Evolutionary conservation across 2,113 vertebrate genomes (phyloP).

Genomic region (Perca flavescens): DNA sequence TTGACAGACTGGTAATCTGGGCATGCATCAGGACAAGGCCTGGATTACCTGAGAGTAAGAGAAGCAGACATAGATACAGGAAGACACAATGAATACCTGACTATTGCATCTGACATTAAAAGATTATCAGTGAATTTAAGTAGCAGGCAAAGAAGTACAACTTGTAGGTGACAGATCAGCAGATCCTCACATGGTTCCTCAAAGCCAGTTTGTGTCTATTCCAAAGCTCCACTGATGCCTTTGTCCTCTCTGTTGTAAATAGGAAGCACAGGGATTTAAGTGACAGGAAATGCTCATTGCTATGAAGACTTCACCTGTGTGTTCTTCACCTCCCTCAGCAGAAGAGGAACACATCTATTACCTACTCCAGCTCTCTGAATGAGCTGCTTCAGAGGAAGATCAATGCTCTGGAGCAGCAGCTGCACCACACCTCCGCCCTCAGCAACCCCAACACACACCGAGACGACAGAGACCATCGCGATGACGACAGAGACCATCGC

Average conservation of each 20-base stretch:
- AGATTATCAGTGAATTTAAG: background rate
- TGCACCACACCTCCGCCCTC: slow-evolving; percentile 68
- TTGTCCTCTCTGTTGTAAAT: background rate
- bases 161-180: background rate
- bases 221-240: background rate
- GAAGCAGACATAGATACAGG: slow-evolving; percentile 15
- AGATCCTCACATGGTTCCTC: background rate
- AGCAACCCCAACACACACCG: slow-evolving; percentile 27
- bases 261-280: background rate
- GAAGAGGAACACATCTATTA: slow-evolving; percentile 84
- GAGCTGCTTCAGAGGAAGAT: slow-evolving; percentile 89
- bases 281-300: background rate
- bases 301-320: slow-evolving; percentile 2
- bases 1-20: slow-evolving; percentile 73
- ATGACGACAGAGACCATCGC: slow-evolving; percentile 18
- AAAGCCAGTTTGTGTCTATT: background rate
- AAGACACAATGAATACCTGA: background rate
- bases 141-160: background rate
- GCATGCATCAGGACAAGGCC: slow-evolving; percentile 57
- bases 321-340: slow-evolving; percentile 54
- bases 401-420: slow-evolving; percentile 84
- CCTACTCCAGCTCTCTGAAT: slow-evolving; percentile 84
- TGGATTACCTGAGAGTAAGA: slow-evolving; percentile 67
- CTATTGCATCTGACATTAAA: slow-evolving; percentile 1
- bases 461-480: slow-evolving; percentile 23